These are phyloP conservation scores for Holocentrus rufus DNA, from an alignment of 2,797 vertebrate species.

Conservation along the genomic window DNA sequence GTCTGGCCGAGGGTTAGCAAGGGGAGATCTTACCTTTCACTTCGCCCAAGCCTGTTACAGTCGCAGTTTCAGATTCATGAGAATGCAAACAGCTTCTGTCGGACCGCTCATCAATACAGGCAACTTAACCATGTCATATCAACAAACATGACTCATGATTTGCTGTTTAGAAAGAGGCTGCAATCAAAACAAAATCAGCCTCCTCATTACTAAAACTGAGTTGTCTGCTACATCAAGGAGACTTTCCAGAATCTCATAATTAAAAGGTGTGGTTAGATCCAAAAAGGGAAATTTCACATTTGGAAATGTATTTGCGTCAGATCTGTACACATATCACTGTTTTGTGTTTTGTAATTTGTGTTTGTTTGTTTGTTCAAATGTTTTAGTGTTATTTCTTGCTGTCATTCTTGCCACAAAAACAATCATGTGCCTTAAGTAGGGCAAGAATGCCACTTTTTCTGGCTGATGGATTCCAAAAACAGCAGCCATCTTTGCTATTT, in stretches of 20 bases:
- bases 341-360: too few relatives aligned
- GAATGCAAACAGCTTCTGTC: constrained; percentile 16
- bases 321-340: constrained; percentile 17
- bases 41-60: constrained; percentile 13
- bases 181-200: constrained; percentile 7
- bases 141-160: constrained; percentile 3
- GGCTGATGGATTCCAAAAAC: not conserved
- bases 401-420: too few relatives aligned
- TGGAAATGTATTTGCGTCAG: not conserved
- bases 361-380: not conserved
- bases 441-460: not conserved
- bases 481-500: constrained; percentile 9
- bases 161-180: constrained; percentile 29
- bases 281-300: not conserved
- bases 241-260: not conserved
- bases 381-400: not conserved
- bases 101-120: constrained; percentile 3
- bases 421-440: too few relatives aligned
- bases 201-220: too few relatives aligned
- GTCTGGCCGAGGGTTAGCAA: constrained; percentile 20
- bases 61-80: constrained; percentile 9
- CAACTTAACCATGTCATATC: not conserved
- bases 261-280: not conserved
- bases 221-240: constrained; percentile 8
- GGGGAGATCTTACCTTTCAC: not conserved